These are phyloP conservation scores for Apis florea DNA, from an alignment of 1,140 invertebrate species.

Conservation along the genomic window DNA sequence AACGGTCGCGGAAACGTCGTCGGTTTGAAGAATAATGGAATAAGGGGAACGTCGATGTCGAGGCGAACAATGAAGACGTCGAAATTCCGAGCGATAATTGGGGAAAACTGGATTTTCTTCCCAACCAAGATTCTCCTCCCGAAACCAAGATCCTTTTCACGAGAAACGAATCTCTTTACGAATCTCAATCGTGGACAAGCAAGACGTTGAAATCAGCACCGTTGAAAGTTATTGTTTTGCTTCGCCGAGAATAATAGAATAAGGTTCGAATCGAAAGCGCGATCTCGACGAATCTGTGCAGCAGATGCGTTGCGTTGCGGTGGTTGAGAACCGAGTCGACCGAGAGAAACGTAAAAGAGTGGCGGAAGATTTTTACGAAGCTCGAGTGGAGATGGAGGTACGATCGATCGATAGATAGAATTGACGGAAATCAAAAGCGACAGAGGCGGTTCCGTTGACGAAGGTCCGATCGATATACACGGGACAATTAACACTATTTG, in stretches of 20 bases:
- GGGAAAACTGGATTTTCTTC: neutral
- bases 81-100: neutral
- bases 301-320: too few relatives aligned
- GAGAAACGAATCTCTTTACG: neutral
- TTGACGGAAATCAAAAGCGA: conserved; percentile 18
- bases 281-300: too few relatives aligned
- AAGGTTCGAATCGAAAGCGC: conserved; percentile 18
- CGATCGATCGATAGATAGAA: neutral
- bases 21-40: neutral
- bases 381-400: too few relatives aligned
- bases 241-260: conserved; percentile 30
- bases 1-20: too few relatives aligned
- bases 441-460: neutral
- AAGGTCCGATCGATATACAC: neutral
- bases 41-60: neutral
- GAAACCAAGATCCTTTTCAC: neutral
- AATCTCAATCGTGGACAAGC: neutral
- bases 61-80: neutral
- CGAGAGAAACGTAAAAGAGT: conserved; percentile 29
- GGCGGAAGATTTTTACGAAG: conserved; percentile 24
- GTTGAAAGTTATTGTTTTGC: too few relatives aligned
- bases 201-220: too few relatives aligned
- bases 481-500: conserved; percentile 28
- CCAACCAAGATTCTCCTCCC: neutral
- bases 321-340: neutral